Base-by-base conservation (phyloP, 2,888 invertebrate genomes). In the Cataglyphis altisquamis region DNA sequence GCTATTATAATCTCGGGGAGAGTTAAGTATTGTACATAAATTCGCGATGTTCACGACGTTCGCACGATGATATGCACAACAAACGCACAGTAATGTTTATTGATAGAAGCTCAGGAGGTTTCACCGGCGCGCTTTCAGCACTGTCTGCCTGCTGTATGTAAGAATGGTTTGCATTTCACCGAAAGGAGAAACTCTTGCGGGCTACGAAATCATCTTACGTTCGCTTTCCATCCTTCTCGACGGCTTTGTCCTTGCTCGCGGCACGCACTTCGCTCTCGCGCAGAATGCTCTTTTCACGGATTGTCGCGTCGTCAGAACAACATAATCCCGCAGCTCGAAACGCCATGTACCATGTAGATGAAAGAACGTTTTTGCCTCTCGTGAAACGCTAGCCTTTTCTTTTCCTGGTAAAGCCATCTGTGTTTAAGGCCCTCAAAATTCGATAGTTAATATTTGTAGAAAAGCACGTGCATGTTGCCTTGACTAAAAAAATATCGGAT, bases 81-180 rank as follows among this genome's bases (percentile, higher is more conserved):
- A 83, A 81, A 86, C 60, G 86, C 84, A 87, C 84, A 82, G 85
- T 84, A 88, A 89, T 89, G 85, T 90, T 90, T 91, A 91, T 91
- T 90, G 87, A 75, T 86, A 82, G 87, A 88, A 83, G 88, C 82
- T 55, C 85, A 88, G 85, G 80, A 84, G 90, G 88, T 92, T 92
- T 92, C 91, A 92, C 91, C 90, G 84, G 86, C 87, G 86, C 87
- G 90, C 92, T 92, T 92, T 92, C 91, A 89, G 88, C 8, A 52
- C 81, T 75, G 77, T 77, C 72, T 63, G 75, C 36, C 67, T 45
- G 78, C 32, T 60, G 85, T 74, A 63, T 66, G 48, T 87, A 89
- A 93, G 92, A 92, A 92, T 90, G 91, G 91, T 93, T 93, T 92
- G 92, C 92, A 92, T 93, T 93, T 93, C 91, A 91, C 91, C 83